Evolutionary conservation across 2,113 vertebrate genomes (phyloP).

Genomic region (Monopterus albus): DNA sequence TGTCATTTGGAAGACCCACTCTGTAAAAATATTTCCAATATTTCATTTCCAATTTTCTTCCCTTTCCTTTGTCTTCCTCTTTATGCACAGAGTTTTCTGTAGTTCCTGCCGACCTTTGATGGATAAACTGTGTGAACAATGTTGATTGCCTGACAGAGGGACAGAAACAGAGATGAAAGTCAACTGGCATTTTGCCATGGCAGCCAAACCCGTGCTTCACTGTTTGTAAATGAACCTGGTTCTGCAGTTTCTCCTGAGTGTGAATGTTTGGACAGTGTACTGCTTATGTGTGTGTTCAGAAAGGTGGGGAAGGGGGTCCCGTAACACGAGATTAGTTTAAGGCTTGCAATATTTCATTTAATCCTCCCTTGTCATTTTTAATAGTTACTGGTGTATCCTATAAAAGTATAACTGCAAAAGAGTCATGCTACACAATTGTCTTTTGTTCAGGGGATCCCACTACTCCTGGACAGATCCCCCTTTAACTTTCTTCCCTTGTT

Average conservation of each 20-base stretch:
- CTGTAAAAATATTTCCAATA: not conserved
- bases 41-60: no score
- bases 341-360: conserved; percentile 63
- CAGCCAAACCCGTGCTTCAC: conserved; percentile 1
- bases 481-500: not conserved
- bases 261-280: conserved; percentile 16
- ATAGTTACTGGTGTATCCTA: conserved; percentile 47
- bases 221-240: conserved; percentile 24
- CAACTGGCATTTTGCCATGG: conserved; percentile 8
- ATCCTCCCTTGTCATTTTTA: conserved; percentile 42
- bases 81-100: no score
- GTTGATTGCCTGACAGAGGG: no score
- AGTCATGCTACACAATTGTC: conserved; percentile 76
- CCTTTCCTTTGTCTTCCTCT: no score
- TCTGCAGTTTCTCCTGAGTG: conserved; percentile 72
- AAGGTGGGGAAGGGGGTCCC: conserved; percentile 11
- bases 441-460: conserved; percentile 61
- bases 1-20: conserved; percentile 6
- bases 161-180: conserved; percentile 26
- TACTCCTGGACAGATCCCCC: conserved; percentile 38
- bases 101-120: no score
- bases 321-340: conserved; percentile 67
- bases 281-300: conserved; percentile 5
- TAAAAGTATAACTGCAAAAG: conserved; percentile 71
- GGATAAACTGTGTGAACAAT: no score